A percentile compares a stretch with the other conserved stretches of the same genome.
phyloP scores from a whole-genome alignment of 2,888 invertebrate genomes.

The Sclerodermus sp. region DNA sequence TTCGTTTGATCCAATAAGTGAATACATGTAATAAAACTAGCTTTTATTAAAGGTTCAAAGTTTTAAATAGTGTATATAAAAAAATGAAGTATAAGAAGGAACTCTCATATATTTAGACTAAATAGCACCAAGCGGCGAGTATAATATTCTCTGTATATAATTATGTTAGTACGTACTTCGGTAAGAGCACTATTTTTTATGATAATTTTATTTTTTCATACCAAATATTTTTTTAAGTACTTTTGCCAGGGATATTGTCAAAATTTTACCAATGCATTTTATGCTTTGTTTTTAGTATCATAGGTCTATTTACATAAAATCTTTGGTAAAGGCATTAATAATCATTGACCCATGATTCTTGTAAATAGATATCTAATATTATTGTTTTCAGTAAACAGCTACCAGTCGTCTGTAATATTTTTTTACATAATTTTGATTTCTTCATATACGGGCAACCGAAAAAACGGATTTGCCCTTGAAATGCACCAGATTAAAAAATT shows the following conservation, averaged over 20 bases:
- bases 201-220: too few species aligned
- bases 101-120: conserved; percentile 23
- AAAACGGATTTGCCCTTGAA: conserved; percentile 30
- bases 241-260: not conserved
- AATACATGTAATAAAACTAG: not conserved
- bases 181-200: not conserved
- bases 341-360: conserved; percentile 38
- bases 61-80: not conserved
- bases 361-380: conserved; percentile 39
- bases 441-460: conserved; percentile 34
- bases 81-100: conserved; percentile 13
- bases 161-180: not conserved
- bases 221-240: not conserved
- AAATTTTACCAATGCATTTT: not conserved
- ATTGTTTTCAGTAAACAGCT: conserved; percentile 41
- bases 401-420: conserved; percentile 35
- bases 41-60: not conserved
- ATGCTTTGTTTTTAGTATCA: not conserved
- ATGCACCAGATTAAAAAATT: conserved; percentile 39
- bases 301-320: conserved; percentile 49
- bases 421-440: conserved; percentile 44
- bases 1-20: conserved; percentile 8
- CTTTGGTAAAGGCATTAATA: conserved; percentile 43
- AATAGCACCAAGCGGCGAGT: conserved; percentile 19
- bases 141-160: conserved; percentile 1